Conservation (phyloP, 1,140 invertebrate genomes). For the Trinorchestia longiramus region DNA sequence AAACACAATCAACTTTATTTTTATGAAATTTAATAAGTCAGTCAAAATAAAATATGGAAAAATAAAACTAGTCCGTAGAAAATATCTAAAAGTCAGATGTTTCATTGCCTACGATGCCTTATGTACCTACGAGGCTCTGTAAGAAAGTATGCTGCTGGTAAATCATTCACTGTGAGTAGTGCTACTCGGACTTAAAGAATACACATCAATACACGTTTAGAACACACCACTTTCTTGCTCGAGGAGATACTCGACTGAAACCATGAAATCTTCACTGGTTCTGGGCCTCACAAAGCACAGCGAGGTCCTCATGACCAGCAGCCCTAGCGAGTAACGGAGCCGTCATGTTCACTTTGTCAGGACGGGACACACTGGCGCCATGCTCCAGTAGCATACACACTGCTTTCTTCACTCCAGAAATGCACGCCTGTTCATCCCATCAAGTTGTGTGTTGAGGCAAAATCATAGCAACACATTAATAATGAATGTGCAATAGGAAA, state of each 20-base stretch:
- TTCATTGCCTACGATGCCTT: not conserved
- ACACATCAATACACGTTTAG: not conserved
- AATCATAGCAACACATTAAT: too few relatives aligned
- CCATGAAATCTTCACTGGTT: not conserved
- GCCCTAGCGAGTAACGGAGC: constrained; percentile 60
- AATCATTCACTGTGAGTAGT: too few relatives aligned
- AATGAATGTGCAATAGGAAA: too few relatives aligned
- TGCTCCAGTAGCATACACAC: constrained; percentile 56
- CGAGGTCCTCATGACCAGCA: constrained; percentile 56
- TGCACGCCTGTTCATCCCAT: constrained; percentile 61
- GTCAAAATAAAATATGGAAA: too few relatives aligned
- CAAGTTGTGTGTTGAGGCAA: too few relatives aligned
- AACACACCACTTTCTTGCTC: not conserved
- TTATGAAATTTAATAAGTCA: too few relatives aligned
- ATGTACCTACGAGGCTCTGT: not conserved
- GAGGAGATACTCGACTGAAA: not conserved
- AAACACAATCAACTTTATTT: too few relatives aligned
- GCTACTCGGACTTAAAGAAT: too few relatives aligned
- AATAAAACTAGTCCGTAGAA: too few relatives aligned
- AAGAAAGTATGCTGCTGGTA: too few relatives aligned
- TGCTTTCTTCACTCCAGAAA: constrained; percentile 57
- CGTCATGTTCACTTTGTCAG: constrained; percentile 62
- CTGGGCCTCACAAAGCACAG: constrained; percentile 4
- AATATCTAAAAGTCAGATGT: too few relatives aligned
- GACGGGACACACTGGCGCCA: constrained; percentile 52